These are phyloP conservation scores for Cathartes aura DNA, from an alignment of 2,113 vertebrate genomes.

Conservation along the genomic window DNA sequence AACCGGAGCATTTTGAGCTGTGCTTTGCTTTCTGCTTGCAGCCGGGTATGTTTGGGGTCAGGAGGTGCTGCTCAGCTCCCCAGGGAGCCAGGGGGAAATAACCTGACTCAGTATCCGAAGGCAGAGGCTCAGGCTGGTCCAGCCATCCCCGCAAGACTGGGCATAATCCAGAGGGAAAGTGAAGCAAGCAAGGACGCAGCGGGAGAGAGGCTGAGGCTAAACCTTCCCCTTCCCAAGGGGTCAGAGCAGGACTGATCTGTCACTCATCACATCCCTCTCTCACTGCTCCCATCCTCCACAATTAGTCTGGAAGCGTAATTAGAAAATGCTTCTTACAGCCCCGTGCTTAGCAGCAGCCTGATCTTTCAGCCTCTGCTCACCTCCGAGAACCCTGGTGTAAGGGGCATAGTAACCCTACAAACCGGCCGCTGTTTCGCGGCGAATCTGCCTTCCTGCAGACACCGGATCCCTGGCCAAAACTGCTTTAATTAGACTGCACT, in stretches of 20 bases:
- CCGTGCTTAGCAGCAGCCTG: neutral
- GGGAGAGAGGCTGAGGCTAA: neutral
- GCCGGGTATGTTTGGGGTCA: neutral
- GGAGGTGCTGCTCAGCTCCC: neutral
- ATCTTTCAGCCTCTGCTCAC: neutral
- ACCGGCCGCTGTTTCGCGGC: neutral
- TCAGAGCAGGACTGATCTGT: neutral
- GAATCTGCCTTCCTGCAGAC: neutral
- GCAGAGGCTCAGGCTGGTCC: neutral
- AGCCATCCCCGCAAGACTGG: neutral
- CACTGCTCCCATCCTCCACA: neutral
- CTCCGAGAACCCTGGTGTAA: no score
- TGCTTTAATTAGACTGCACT: neutral
- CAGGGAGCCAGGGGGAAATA: neutral
- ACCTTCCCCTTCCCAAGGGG: neutral
- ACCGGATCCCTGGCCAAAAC: fast-evolving
- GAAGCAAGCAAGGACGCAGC: neutral
- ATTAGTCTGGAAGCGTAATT: neutral
- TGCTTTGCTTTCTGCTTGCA: neutral
- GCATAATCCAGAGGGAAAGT: neutral
- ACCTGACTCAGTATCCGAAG: neutral
- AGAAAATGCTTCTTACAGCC: neutral
- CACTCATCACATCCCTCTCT: neutral
- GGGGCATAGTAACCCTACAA: fast-evolving
- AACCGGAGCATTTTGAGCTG: neutral